Percentiles rank a stretch among this genome's conserved stretches.
Conservation (phyloP, 1,140 invertebrate species). For the Ceratosolen fusciceps region DNA sequence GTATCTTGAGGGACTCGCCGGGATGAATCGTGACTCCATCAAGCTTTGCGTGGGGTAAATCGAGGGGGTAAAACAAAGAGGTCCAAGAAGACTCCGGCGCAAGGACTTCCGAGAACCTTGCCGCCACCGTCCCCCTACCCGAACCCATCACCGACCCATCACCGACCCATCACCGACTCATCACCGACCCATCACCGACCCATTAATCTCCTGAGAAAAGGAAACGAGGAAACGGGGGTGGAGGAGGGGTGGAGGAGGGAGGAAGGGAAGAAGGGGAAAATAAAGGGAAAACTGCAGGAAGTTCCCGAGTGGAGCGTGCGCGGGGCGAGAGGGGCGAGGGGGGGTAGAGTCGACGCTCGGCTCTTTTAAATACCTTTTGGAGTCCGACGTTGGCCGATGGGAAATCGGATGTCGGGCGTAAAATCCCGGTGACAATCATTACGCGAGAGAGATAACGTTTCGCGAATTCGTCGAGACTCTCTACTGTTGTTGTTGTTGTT, state of each 20-base stretch:
- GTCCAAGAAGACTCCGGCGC: background rate
- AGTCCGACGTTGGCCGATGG: background rate
- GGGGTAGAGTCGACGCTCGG: too few species aligned
- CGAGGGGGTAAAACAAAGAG: constrained; percentile 21
- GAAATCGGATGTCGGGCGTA: background rate
- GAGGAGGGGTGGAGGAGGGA: background rate
- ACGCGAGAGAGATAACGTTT: too few species aligned
- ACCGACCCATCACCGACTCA: too few species aligned
- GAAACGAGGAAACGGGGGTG: too few species aligned
- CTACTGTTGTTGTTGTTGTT: too few species aligned
- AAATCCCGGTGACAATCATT: background rate
- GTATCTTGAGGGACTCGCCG: constrained; percentile 16
- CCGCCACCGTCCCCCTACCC: background rate
- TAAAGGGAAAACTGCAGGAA: background rate
- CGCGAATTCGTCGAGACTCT: too few species aligned
- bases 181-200: too few species aligned
- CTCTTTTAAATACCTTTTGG: background rate
- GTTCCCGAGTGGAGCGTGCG: too few species aligned
- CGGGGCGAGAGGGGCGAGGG: background rate
- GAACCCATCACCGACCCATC: too few species aligned
- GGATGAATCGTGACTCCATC: constrained; percentile 23
- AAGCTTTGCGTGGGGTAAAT: constrained; percentile 17
- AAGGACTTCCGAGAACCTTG: background rate
- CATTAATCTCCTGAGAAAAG: too few species aligned
- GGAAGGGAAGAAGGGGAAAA: background rate